A percentile compares a stretch with the other conserved stretches of the same genome.
Evolutionary conservation across 2,113 vertebrate species (phyloP).

Genomic region (Gallinago jamesoni): DNA sequence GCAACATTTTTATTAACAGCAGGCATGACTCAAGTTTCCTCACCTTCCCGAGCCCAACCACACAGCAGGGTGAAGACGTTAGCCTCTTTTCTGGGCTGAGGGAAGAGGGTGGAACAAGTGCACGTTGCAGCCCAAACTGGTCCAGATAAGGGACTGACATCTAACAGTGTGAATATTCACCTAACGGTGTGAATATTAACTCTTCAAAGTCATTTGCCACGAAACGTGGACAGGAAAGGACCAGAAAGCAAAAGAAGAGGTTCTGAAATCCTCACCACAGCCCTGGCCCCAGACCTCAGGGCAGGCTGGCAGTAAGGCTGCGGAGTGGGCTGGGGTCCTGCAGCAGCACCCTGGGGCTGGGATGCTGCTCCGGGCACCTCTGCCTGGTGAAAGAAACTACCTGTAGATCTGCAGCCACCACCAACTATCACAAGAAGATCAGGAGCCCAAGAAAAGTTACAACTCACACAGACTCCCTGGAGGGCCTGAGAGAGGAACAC

Average conservation of each 20-base stretch:
- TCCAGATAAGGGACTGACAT: neutral
- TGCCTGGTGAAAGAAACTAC: accelerated
- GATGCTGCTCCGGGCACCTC: neutral
- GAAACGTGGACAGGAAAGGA: neutral
- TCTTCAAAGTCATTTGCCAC: neutral
- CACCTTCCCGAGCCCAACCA: neutral
- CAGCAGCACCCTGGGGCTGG: neutral
- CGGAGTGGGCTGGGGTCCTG: neutral
- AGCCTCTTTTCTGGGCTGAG: neutral
- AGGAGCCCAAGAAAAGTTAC: neutral
- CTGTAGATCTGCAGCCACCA: neutral
- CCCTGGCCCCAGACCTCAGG: neutral
- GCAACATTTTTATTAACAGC: neutral
- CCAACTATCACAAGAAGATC: neutral
- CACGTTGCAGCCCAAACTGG: neutral
- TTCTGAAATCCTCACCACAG: neutral
- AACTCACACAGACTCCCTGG: neutral
- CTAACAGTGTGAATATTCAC: neutral
- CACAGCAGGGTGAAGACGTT: neutral
- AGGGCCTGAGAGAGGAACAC: neutral
- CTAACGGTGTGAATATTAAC: neutral
- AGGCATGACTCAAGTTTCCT: neutral
- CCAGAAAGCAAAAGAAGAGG: neutral
- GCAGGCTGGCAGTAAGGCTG: accelerated
- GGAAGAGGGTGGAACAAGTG: neutral